Evolutionary conservation across 2,797 vertebrate genomes (phyloP), one percentile per base, ranked within the genome.

Genomic region (Brotula barbata): DNA sequence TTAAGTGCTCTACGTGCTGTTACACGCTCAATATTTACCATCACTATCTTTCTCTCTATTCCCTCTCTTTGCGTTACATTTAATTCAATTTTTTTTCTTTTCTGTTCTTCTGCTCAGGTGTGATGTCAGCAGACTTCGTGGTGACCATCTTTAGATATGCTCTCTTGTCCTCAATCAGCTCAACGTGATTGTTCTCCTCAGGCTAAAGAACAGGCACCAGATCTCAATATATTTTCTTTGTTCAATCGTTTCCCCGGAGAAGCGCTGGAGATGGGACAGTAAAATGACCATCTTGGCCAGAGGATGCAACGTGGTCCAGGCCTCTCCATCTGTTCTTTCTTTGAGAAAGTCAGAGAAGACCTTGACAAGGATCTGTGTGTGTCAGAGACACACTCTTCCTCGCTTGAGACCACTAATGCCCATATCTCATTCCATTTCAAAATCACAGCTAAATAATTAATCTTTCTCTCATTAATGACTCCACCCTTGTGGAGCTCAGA

Each of bases 161-260:
- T 53, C 60, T 54, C 58, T 50, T 70, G 82, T 84, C 85, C 84
- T 84, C 84, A 73, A 72, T 80, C 70, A 74, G 28, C 62, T 69
- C 21, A 67, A 58, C 59, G 37, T 68, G 63, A 85, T 72, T 77
- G 71, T 83, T 55, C 31, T 73, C 83, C 83, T 80, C 75, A 7
- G 81, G 86, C 86, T 75, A 73, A 60, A 75, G 72, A 63, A 61
- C 55, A 40, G 46, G 33, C 8, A n/a, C 50, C 43, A 47, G 63
- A 61, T 69, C 73, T 78, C 71, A 28, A 64, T 74, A 61, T 73
- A 33, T 70, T 68, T 67, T 50, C 75, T 58, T 79, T 81, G 73
- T 83, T 77, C 69, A 37, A 51, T 6, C 14, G 39, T 73, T 66
- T 68, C 83, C 80, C 84, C 63, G 15, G 68, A 78, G 85, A 39